Base-by-base conservation (phyloP, 1,140 invertebrate genomes). In the Drosophila triauraria region DNA sequence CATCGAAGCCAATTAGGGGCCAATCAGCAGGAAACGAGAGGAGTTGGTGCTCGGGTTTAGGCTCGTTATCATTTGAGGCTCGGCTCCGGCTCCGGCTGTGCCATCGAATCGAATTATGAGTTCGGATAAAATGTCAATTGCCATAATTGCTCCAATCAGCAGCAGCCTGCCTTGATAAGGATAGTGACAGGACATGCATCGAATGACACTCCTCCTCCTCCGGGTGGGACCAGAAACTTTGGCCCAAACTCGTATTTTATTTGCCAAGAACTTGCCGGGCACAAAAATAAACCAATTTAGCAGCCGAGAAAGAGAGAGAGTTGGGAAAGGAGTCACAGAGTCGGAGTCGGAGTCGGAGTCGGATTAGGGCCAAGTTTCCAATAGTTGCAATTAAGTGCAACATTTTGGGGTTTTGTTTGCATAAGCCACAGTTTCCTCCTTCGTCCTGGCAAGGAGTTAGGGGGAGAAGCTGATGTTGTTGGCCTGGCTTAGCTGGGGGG, bases 331-430 rank as follows among this genome's bases (percentile, higher is more conserved):
- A 27, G 27, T 7, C 27, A 6, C 17, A 38, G 7, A 15, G 12
- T 20, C 20, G 3, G 38, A 54, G 25, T 15, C 17, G 27, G 6
- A 35, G 32, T 3, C 2, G 10, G 15, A 59, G n/a, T 57, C 51
- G 69, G 69, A 71, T 50, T 72, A 72, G 54, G 68, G 42, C 70
- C 53, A 82, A 67, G 62, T 83, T 80, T 72, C 48, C 67, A 82
- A 87, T 88, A 74, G 76, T 77, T 74, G 80, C 82, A 87, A 87
- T 87, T 87, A 87, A 80, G 86, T 80, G 84, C 76, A 77, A 86
- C 76, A 86, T 83, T 88, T 77, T 77, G 51, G 59, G 84, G 84
- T 57, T 83, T 82, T 88, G 76, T 80, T 80, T 87, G 83, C 63
- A 69, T 75, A 62, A 63, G 46, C 43, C 53, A 59, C 67, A 75